A percentile compares a stretch with the other conserved stretches of the same genome.
Evolutionary conservation across 1,140 invertebrate species (phyloP).

Genomic region (Octopus sinensis): DNA sequence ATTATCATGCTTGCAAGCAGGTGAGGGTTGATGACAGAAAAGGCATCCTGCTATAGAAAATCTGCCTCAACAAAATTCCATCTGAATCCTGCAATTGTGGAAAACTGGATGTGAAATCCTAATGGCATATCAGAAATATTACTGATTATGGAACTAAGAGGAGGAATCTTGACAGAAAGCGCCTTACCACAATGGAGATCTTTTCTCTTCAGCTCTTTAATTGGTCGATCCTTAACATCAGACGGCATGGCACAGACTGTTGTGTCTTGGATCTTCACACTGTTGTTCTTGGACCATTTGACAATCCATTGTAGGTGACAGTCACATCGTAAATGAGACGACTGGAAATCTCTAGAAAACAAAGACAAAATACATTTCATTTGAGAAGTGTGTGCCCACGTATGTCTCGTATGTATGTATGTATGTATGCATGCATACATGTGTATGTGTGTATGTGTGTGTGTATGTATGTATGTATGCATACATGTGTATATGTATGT

Average conservation of each 20-base stretch:
- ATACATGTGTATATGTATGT: neutral
- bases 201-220: slow-evolving; percentile 69
- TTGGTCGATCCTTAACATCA: slow-evolving; percentile 65
- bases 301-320: slow-evolving; percentile 78
- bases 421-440: neutral
- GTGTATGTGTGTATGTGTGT: neutral
- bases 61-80: too few species aligned
- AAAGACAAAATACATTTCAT: slow-evolving; percentile 2
- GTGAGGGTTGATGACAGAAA: too few species aligned
- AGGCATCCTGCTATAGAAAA: too few species aligned
- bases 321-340: slow-evolving; percentile 69
- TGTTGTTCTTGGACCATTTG: slow-evolving; percentile 71
- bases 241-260: slow-evolving; percentile 73
- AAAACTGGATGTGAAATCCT: too few species aligned
- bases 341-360: slow-evolving; percentile 49
- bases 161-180: neutral
- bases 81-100: too few species aligned
- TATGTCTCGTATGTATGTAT: neutral
- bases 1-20: too few species aligned
- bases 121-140: too few species aligned
- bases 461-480: neutral
- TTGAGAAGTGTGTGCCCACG: neutral
- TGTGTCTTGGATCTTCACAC: slow-evolving; percentile 62
- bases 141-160: too few species aligned
- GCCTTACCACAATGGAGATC: slow-evolving; percentile 52